Evolutionary conservation across 2,888 invertebrate species (phyloP).

Genomic region (Koerneria pararmatus): DNA sequence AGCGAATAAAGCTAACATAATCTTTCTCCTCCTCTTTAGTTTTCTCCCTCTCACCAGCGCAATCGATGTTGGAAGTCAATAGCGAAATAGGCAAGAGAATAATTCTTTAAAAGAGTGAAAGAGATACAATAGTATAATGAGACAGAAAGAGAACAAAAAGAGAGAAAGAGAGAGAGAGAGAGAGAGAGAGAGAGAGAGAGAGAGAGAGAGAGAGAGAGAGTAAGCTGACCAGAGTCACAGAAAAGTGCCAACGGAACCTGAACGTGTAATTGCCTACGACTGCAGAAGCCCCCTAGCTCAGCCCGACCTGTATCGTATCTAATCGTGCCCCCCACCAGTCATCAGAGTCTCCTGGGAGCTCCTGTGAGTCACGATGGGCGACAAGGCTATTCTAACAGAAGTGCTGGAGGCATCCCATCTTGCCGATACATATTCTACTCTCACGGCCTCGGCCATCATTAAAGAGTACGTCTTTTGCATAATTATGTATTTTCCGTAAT

Average conservation of each 20-base stretch:
- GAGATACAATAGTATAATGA: too few relatives aligned
- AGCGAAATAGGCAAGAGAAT: too few relatives aligned
- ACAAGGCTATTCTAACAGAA: slow-evolving; percentile 55
- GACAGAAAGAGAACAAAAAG: neutral
- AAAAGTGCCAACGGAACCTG: neutral
- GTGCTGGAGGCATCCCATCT: slow-evolving; percentile 58
- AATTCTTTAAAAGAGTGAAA: too few relatives aligned
- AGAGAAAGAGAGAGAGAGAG: neutral
- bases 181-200: slow-evolving; percentile 5
- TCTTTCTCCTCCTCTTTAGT: neutral
- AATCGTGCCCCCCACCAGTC: neutral
- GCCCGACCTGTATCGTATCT: neutral
- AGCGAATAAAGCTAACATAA: neutral
- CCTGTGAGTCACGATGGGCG: slow-evolving; percentile 42
- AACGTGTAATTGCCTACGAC: neutral
- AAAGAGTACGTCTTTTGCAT: slow-evolving; percentile 46
- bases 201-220: neutral
- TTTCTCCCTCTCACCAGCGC: neutral
- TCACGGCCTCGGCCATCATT: slow-evolving; percentile 51
- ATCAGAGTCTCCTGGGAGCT: neutral
- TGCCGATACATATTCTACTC: slow-evolving; percentile 54
- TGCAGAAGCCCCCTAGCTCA: neutral
- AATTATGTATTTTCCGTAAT: too few relatives aligned
- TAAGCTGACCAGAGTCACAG: slow-evolving; percentile 2
- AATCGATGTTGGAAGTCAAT: too few relatives aligned